Base-by-base conservation (phyloP, 1,140 invertebrate species). In the Laupala kohalensis region DNA sequence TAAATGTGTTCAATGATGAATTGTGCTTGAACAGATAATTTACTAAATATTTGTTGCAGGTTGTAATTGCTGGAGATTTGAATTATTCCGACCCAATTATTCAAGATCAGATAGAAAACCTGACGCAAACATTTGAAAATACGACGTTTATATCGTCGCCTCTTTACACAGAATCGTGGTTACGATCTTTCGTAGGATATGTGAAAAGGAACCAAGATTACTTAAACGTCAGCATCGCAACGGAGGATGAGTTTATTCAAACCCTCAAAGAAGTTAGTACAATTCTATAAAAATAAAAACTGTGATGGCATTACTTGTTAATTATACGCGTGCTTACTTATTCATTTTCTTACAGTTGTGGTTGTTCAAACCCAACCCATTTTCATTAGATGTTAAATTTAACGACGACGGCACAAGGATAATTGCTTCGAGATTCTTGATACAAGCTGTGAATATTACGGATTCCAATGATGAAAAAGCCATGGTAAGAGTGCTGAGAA, bases 401-500 rank as follows among this genome's bases (percentile, higher is more conserved):
- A 91, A 93, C 74, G 86, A 91, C 9, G 83, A 87, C 19, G 86
- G 86, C 0, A 86, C 89, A 23, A 84, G 85, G 72, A 95, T 96
- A 12, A 79, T 92, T 1, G 93, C 91, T 0, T 94, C 92, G 19
- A 83, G 95, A 70, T 95, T 94, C 78, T 80, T 96, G 19, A 91
- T 97, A 68, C 94, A 96, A 81, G 92, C 92, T 0, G 88, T 93
- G 0, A 93, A 96, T 76, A 92, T 96, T 13, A 92, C 88, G 29
- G 91, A 94, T 53, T 94, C 93, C 0, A 95, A 94, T 78, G 89
- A 92, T 73, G 94, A 96, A 77, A 94, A 94, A 76, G 92, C 94
- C 74, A 96, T 98, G 90, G 91, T 95, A 1, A 86, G 87, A 73
- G 88, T 89, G 67, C 80, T 97, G 2, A 82, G 95, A 71, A 78